Percentiles rank a stretch among this genome's conserved stretches.
phyloP scores from a whole-genome alignment of 2,113 vertebrate genomes.

The Aplodontia rufa region DNA sequence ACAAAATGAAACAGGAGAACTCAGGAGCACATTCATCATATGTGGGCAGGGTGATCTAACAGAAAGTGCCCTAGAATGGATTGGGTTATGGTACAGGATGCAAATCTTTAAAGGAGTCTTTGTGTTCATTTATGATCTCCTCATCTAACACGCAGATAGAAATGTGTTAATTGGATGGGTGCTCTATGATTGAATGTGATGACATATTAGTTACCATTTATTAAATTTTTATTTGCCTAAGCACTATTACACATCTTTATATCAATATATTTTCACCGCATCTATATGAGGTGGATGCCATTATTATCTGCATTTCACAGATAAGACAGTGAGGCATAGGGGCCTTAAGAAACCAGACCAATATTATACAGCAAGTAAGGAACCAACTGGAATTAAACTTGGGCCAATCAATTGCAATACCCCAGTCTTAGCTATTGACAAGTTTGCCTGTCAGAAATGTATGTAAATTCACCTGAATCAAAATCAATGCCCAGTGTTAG shows the following conservation, averaged over 20 bases:
- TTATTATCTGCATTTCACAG: not conserved
- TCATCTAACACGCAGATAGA: not conserved
- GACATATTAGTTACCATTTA: not conserved
- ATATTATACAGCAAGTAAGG: not conserved
- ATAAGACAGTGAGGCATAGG: not conserved
- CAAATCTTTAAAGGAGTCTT: not conserved
- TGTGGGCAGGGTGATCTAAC: not conserved
- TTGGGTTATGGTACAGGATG: not conserved
- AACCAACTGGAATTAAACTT: not conserved
- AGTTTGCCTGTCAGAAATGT: not conserved
- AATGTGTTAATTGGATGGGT: not conserved
- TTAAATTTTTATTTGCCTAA: not conserved
- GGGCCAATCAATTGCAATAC: not conserved
- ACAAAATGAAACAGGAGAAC: not conserved
- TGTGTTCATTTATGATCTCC: not conserved
- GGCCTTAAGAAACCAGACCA: not conserved
- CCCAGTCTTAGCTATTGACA: fast-evolving
- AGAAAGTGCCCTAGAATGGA: not conserved
- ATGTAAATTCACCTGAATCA: not conserved
- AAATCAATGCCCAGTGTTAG: not conserved
- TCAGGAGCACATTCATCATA: not conserved
- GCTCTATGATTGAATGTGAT: not conserved
- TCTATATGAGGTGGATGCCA: not conserved
- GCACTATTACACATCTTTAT: not conserved
- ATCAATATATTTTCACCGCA: not conserved